phyloP scores from a whole-genome alignment of 2,113 vertebrate species.

The Perca fluviatilis region DNA sequence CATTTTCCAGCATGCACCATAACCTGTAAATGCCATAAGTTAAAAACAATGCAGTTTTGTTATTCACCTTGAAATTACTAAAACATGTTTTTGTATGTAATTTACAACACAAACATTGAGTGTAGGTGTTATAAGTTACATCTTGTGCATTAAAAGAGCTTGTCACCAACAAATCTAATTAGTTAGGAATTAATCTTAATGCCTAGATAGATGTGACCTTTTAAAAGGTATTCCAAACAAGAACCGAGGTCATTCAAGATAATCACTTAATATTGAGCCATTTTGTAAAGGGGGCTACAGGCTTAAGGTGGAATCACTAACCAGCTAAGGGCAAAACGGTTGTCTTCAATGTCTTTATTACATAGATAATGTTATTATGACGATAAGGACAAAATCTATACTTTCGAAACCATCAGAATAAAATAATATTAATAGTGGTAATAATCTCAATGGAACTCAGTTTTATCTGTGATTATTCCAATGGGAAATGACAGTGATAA shows the following conservation, averaged over 20 bases:
- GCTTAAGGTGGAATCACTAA: constrained; percentile 44
- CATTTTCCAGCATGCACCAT: background rate
- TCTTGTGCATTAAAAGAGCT: constrained; percentile 39
- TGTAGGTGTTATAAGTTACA: constrained; percentile 7
- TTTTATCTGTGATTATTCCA: constrained; percentile 11
- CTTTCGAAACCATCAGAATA: constrained; percentile 11
- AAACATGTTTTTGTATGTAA: background rate
- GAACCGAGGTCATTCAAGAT: constrained; percentile 71
- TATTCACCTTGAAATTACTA: constrained; percentile 5
- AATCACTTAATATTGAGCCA: constrained; percentile 63
- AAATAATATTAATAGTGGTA: constrained; percentile 3
- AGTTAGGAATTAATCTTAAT: constrained; percentile 61
- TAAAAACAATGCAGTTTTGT: background rate
- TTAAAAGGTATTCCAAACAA: constrained; percentile 71
- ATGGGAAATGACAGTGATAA: constrained; percentile 21
- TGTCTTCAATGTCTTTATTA: constrained; percentile 23
- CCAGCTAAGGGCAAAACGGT: background rate
- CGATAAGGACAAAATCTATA: background rate
- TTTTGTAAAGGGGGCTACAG: constrained; percentile 17
- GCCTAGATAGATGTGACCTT: constrained; percentile 72
- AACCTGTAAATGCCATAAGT: constrained; percentile 2
- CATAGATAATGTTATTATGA: background rate
- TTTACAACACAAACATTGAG: background rate
- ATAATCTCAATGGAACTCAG: background rate
- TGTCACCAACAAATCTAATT: constrained; percentile 63